Base-by-base conservation (phyloP, 2,113 vertebrate species). In the Trochalopteron elliotii region DNA sequence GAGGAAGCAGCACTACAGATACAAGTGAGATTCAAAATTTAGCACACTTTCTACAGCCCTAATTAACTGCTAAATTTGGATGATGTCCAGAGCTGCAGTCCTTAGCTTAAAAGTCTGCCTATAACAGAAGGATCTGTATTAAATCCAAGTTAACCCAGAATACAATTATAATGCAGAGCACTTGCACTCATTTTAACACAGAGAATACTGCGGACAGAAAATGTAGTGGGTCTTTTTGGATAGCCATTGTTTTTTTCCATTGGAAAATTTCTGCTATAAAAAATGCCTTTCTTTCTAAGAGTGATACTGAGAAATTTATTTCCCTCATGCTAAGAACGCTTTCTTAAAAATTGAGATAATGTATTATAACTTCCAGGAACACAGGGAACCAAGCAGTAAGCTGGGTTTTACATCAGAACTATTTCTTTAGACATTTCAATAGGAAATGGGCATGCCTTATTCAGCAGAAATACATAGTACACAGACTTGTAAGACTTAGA, bases 31-130 rank as follows among this genome's bases (percentile, higher is more conserved):
- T 74, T 87, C 83, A 96, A 92, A 96, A 94, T 91, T 93, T 91
- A 96, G 93, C 93, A 95, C 3, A 6, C 82, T 92, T 68, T 93
- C 91, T 93, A 93, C 44, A 91, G 63, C 75, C 59, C 88, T 82
- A 96, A 95, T 91, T 96, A 89, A 89, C 83, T 84, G 81, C n/a
- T 85, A 69, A 87, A 89, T n/a, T 22, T 96, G 91, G 91, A 95
- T 57, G 45, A 87, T 30, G n/a, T 69, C 89, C 94, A 96, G 57
- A 94, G 49, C 70, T 94, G 89, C 77, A 96, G 61, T 45, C 40
- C 74, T 89, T 39, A 61, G n/a, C 50, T 91, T 88, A 77, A 65
- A 83, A 87, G 59, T 63, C 86, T 93, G 52, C 49, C 76, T 70
- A 1, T 44, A 92, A 87, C 40, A 69, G 86, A 90, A 90, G 55